These are phyloP conservation scores for Simalia tracyae DNA, from an alignment of 2,797 vertebrate genomes.

Conservation along the genomic window DNA sequence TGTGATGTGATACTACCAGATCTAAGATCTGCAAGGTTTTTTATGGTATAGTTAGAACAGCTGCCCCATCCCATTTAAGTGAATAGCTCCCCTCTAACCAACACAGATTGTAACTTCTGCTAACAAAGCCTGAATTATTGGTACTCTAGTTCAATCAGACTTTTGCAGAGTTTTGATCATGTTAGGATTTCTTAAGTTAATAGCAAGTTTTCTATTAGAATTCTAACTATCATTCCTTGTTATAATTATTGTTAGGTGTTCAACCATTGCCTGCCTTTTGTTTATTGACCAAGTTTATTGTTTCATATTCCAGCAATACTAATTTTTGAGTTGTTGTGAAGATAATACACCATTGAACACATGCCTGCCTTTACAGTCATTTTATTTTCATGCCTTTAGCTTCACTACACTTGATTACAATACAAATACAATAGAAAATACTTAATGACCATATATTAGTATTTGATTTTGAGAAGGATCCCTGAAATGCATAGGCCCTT, in stretches of 20 bases:
- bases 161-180: background rate
- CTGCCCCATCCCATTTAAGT: background rate
- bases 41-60: background rate
- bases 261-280: background rate
- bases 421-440: slow-evolving; percentile 77
- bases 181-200: background rate
- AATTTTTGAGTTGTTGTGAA: slow-evolving; percentile 2
- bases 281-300: background rate
- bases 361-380: slow-evolving; percentile 54
- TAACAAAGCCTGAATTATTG: background rate
- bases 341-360: slow-evolving; percentile 22
- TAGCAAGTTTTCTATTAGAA: background rate
- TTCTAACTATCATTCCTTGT: background rate
- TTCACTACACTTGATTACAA: slow-evolving; percentile 72
- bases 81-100: background rate
- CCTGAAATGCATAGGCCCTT: slow-evolving; percentile 70
- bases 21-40: background rate
- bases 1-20: background rate
- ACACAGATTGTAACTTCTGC: background rate
- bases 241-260: background rate
- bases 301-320: background rate
- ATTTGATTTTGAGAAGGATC: slow-evolving; percentile 58
- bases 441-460: slow-evolving; percentile 69
- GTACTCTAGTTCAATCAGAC: background rate
- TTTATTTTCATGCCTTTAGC: slow-evolving; percentile 74